Percentiles rank a stretch among this genome's conserved stretches.
phyloP scores from a whole-genome alignment of 2,113 vertebrate species.

The Desmodus rotundus region DNA sequence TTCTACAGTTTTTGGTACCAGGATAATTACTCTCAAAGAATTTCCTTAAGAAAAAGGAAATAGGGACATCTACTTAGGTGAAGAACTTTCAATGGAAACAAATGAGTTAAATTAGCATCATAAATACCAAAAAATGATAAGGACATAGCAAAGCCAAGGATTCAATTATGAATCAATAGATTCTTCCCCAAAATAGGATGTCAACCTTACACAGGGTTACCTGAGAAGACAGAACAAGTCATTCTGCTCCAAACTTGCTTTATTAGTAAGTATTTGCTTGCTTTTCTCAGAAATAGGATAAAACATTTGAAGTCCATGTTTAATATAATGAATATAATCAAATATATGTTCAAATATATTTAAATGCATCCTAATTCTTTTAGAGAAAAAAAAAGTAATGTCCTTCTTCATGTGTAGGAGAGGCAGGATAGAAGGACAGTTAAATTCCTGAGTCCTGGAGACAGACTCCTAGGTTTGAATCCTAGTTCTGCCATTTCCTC shows the following conservation, averaged over 20 bases:
- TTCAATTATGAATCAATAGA: conserved; percentile 22
- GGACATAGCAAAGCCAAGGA: background rate
- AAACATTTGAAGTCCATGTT: background rate
- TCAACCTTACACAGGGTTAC: background rate
- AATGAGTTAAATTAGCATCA: background rate
- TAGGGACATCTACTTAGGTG: background rate
- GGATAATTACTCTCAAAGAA: background rate
- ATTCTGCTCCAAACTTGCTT: background rate
- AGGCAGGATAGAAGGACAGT: background rate
- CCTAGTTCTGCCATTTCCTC: background rate
- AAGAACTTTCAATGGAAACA: background rate
- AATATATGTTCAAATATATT: background rate
- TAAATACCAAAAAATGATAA: conserved; percentile 2
- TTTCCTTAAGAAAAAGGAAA: background rate
- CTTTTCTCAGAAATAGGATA: conserved; percentile 12
- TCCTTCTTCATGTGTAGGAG: background rate
- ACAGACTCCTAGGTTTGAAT: background rate
- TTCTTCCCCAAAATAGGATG: background rate
- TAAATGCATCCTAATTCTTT: background rate
- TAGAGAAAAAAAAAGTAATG: background rate
- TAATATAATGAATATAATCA: conserved; percentile 8
- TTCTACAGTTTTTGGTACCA: background rate
- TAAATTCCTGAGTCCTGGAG: background rate
- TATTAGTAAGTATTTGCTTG: background rate
- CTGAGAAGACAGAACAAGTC: background rate